Evolutionary conservation across 2,888 invertebrate genomes (phyloP), one percentile per base, ranked within the genome.

Genomic region (Andrena haemorrhoa): DNA sequence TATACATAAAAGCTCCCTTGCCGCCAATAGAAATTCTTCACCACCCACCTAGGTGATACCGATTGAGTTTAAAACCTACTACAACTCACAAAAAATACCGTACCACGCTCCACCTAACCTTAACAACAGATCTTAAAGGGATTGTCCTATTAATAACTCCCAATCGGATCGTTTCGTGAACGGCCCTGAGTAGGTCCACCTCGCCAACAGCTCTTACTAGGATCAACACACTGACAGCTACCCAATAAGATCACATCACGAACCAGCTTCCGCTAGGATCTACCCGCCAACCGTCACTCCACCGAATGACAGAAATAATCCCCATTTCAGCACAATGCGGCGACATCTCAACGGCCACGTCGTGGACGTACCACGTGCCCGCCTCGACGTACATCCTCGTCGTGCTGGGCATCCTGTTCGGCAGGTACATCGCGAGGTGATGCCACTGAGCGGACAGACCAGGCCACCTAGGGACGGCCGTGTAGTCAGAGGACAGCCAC

Each of bases 371-470:
- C 16, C 87, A 88, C 35, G 89, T 88, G 68, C 88, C 90, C 12
- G 87, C 87, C 47, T 81, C 83, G 20, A 53, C 80, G 8, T 75
- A 89, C 88, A 83, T 88, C 51, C 77, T 89, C 41, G 85, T 90
- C 41, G 75, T 92, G 10, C 76, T 90, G 58, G 87, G 88, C 68
- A 80, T 89, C 60, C 70, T 91, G 5, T 78, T 90, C 61, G 86
- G 84, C 75, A 90, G 90, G 82, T 92, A 90, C 76, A 86, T 92
- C 75, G 86, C 89, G 84, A 93, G 93, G 91, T 93, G 93, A 93
- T 93, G 91, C 88, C 88, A 87, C 83, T 90, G 82, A 88, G 88
- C 73, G 81, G 75, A 72, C 66, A 82, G 73, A 74, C 82, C 23
- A 29, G 61, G 85, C 83, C 79, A 78, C 75, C 33, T 72, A 82